Conservation (phyloP, 1,140 invertebrate species). For the Drosophila prosaltans region DNA sequence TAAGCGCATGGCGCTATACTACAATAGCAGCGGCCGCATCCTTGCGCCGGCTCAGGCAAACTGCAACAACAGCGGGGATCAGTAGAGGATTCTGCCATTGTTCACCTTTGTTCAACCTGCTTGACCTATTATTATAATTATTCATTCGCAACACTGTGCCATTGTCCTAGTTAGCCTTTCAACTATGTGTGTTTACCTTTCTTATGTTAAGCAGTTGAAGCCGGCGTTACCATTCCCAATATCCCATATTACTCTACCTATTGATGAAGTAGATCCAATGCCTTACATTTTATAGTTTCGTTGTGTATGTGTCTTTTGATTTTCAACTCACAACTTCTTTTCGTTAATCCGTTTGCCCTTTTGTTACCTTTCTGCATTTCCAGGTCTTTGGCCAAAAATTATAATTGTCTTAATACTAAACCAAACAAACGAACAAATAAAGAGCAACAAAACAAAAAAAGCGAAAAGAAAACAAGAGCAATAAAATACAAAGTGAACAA, state of each 20-base stretch:
- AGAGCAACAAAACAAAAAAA: not conserved
- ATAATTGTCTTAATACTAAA: slow-evolving; percentile 62
- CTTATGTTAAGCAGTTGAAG: slow-evolving; percentile 41
- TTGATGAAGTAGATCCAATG: not conserved
- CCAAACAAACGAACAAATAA: not conserved
- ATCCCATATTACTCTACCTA: not conserved
- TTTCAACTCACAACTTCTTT: slow-evolving; percentile 4
- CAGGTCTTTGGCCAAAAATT: slow-evolving; percentile 46
- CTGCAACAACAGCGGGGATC: slow-evolving; percentile 41
- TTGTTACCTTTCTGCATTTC: slow-evolving; percentile 38
- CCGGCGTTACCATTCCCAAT: slow-evolving; percentile 43
- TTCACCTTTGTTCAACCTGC: slow-evolving; percentile 62
- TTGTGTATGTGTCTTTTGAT: not conserved
- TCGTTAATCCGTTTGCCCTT: slow-evolving; percentile 6
- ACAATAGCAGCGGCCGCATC: slow-evolving; percentile 6
- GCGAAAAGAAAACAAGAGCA: not conserved
- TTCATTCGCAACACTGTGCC: slow-evolving; percentile 74
- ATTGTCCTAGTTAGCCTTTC: slow-evolving; percentile 41
- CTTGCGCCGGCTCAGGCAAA: too few relatives aligned
- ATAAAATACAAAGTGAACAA: not conserved
- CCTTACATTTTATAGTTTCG: too few relatives aligned
- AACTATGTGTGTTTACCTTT: slow-evolving; percentile 42
- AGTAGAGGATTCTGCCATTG: slow-evolving; percentile 54
- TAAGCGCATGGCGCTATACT: slow-evolving; percentile 71
- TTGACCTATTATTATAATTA: slow-evolving; percentile 79